Evolutionary conservation across 2,888 invertebrate species (phyloP).

Genomic region (Omphaloscelis lunosa): DNA sequence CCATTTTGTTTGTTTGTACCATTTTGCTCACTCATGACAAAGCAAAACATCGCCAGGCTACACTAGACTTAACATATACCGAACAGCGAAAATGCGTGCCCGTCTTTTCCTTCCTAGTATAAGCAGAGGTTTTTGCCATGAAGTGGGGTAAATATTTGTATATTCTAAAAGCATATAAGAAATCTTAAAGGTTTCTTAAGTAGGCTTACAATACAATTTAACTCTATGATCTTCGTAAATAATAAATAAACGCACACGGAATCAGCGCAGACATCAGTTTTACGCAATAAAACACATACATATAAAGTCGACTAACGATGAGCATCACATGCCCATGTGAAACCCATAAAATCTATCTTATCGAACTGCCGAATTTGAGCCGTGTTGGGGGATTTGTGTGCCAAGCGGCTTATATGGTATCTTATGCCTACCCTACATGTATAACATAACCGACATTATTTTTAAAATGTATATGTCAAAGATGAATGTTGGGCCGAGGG

Average conservation of each 20-base stretch:
- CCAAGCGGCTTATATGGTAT: conserved; percentile 69
- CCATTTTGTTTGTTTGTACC: not conserved
- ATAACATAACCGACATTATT: conserved; percentile 46
- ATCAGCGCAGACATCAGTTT: conserved; percentile 16
- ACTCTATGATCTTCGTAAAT: conserved; percentile 22
- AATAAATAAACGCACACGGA: conserved; percentile 30
- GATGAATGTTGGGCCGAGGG: conserved; percentile 8
- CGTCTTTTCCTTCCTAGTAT: not conserved
- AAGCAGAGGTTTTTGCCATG: not conserved
- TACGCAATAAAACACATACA: conserved; percentile 44
- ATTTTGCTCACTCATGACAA: not conserved
- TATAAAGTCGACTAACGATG: conserved; percentile 33
- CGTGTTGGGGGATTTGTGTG: conserved; percentile 60
- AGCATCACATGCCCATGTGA: conserved; percentile 54
- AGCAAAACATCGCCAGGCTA: not conserved
- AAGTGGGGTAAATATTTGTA: not conserved
- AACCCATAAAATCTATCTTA: conserved; percentile 74
- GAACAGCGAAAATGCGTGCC: not conserved
- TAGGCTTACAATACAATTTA: not conserved
- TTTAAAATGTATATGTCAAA: conserved; percentile 47
- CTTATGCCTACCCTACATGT: conserved; percentile 63
- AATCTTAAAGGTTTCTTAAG: not conserved
- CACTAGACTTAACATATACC: too few species aligned
- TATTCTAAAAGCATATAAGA: not conserved
- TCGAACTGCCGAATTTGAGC: conserved; percentile 66